Base-by-base conservation (phyloP, 1,140 invertebrate genomes). In the Proales similis region DNA sequence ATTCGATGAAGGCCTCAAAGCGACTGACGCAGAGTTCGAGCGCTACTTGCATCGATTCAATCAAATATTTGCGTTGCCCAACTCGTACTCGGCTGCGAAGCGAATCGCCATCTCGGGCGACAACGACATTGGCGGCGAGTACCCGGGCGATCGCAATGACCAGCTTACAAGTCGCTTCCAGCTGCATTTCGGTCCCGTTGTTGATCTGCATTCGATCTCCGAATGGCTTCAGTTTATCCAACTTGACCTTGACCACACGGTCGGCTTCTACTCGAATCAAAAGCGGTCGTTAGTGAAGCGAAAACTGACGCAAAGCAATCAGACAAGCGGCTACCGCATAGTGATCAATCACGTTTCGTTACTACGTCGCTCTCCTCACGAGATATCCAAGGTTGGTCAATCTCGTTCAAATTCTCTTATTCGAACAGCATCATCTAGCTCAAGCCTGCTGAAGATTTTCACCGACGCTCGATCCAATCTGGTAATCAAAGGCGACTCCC, bases 51-150 rank as follows among this genome's bases (percentile, higher is more conserved):
- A 68, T 4, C 69, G 76, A 60, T 73, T 77, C 64, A 33, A 66
- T 5, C 42, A 65, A 42, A 67, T 75, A 4, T 75, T 76, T 64
- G 65, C 66, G 30, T 48, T 66, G 32, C 66, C 66, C 27, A 42
- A 63, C 36, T 61, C 65, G 30, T 63, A 63, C 7, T 70, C 69
- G 65, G n/a, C n/a, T n/a, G 71, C 72, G 63, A 47, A 87, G 87
- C 83, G 82, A 74, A 80, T 93, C 60, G 90, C 85, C 78, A 73
- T 93, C 63, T 87, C 89, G 32, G 90, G 90, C 17, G 90, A 95
- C 72, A 94, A 94, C 78, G 90, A 95, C 71, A 88, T 94, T 67
- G 90, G 90, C 20, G 90, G 90, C 22, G 90, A 95, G 75, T 83
- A 69, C 1, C 66, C 81, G 68, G 86, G 90, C 72, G 76, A 79